Conservation (phyloP, 2,888 invertebrate species). For the Lordiphosa andalusiaca region DNA sequence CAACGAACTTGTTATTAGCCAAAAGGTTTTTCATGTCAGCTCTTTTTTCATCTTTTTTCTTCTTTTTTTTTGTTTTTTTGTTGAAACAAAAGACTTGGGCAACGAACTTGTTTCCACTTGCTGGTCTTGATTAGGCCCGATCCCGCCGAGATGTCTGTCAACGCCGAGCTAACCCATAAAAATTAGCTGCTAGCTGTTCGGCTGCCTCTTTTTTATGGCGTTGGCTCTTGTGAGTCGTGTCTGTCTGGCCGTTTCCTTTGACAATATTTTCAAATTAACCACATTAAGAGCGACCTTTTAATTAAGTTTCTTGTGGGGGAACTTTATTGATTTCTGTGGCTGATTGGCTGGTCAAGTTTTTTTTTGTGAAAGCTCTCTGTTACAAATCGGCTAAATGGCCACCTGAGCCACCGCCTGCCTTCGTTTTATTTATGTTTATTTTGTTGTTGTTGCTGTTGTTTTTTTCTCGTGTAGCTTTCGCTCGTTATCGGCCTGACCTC, state of each 20-base stretch:
- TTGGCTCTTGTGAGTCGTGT: conserved; percentile 13
- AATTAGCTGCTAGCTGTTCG: conserved; percentile 54
- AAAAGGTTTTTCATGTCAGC: background rate
- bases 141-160: conserved; percentile 74
- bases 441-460: conserved; percentile 49
- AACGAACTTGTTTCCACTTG: conserved; percentile 43
- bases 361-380: conserved; percentile 68
- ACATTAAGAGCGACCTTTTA: conserved; percentile 73
- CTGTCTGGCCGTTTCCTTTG: conserved; percentile 62
- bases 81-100: conserved; percentile 29
- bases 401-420: conserved; percentile 33
- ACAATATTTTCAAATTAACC: conserved; percentile 74
- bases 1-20: conserved; percentile 2
- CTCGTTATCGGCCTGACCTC: conserved; percentile 72
- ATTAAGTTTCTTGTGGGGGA: conserved; percentile 72
- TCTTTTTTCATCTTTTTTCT: too few relatives aligned
- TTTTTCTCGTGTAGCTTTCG: conserved; percentile 63
- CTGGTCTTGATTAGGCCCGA: conserved; percentile 58
- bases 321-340: conserved; percentile 69
- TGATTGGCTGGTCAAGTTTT: conserved; percentile 48
- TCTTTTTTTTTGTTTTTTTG: too few relatives aligned
- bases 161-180: conserved; percentile 53
- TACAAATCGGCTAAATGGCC: conserved; percentile 69
- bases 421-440: background rate
- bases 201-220: conserved; percentile 18